These are phyloP conservation scores for Notarius quadriscutis DNA, from an alignment of 2,113 vertebrate species.

Conservation along the genomic window DNA sequence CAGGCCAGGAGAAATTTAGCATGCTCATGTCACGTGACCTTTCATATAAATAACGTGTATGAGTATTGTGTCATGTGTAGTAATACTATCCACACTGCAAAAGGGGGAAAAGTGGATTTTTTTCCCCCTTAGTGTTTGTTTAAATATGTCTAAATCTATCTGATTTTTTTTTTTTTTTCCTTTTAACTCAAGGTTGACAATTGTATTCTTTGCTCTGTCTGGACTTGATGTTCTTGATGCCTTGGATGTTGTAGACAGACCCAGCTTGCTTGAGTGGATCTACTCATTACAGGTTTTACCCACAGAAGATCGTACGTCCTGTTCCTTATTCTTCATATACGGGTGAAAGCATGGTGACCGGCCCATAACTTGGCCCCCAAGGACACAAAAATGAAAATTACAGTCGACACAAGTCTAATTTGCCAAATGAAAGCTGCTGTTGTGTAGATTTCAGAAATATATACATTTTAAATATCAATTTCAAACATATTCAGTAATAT, in stretches of 20 bases:
- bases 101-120: background rate
- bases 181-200: constrained; percentile 81
- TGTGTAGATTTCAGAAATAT: too few species aligned
- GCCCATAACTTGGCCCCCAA: too few species aligned
- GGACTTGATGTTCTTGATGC: constrained; percentile 95
- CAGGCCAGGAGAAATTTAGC: background rate
- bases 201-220: constrained; percentile 94
- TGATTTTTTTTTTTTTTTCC: background rate
- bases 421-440: too few species aligned
- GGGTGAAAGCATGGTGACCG: too few species aligned
- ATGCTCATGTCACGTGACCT: background rate
- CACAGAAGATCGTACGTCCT: constrained; percentile 93
- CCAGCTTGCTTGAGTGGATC: constrained; percentile 92
- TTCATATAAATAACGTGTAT: background rate
- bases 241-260: constrained; percentile 89
- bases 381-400: too few species aligned
- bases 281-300: constrained; percentile 98
- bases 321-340: constrained; percentile 22
- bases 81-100: background rate
- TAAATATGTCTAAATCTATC: background rate
- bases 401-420: too few species aligned
- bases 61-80: background rate
- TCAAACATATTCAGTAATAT: too few species aligned
- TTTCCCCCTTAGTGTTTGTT: background rate
- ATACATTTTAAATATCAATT: too few species aligned